Percentiles rank a stretch among this genome's conserved stretches.
Evolutionary conservation across 2,797 vertebrate genomes (phyloP).

Genomic region (Diplodus sargus): DNA sequence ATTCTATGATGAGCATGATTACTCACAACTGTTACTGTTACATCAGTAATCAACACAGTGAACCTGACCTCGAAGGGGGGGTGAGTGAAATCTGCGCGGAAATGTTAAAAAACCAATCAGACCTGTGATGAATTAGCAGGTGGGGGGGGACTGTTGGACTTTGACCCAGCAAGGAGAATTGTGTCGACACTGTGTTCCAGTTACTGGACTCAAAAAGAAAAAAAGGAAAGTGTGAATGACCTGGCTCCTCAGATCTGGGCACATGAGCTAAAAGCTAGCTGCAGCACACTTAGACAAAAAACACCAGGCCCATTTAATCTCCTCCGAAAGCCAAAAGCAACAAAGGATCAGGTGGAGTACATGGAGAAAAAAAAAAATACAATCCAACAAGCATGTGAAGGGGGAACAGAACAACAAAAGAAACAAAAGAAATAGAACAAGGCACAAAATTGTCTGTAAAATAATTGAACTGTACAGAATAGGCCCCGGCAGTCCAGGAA

Average conservation of each 20-base stretch:
- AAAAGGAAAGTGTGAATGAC: conserved; percentile 30
- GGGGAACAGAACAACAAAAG: conserved; percentile 64
- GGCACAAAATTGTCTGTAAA: conserved; percentile 99
- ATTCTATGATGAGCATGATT: conserved; percentile 65
- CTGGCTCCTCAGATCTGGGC: conserved; percentile 62
- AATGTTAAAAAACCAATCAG: conserved; percentile 51
- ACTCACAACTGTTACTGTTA: conserved; percentile 53
- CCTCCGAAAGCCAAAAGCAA: conserved; percentile 71
- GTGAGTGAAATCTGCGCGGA: conserved; percentile 29
- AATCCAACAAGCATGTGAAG: conserved; percentile 72
- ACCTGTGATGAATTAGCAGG: neutral
- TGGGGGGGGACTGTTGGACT: conserved; percentile 30
- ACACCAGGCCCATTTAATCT: conserved; percentile 67
- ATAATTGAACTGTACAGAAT: conserved; percentile 95
- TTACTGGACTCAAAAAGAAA: conserved; percentile 35
- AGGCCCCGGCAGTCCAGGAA: conserved; percentile 88
- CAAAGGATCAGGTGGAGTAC: conserved; percentile 76
- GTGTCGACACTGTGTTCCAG: conserved; percentile 59
- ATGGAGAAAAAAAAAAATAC: conserved; percentile 49
- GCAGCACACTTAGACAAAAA: conserved; percentile 71
- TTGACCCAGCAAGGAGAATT: conserved; percentile 52
- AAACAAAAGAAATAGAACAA: conserved; percentile 92
- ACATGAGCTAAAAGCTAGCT: conserved; percentile 75
- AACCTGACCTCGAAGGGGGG: conserved; percentile 51
- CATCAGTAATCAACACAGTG: conserved; percentile 53